Evolutionary conservation across 2,888 invertebrate genomes (phyloP).

Genomic region (Epinotia ramella): DNA sequence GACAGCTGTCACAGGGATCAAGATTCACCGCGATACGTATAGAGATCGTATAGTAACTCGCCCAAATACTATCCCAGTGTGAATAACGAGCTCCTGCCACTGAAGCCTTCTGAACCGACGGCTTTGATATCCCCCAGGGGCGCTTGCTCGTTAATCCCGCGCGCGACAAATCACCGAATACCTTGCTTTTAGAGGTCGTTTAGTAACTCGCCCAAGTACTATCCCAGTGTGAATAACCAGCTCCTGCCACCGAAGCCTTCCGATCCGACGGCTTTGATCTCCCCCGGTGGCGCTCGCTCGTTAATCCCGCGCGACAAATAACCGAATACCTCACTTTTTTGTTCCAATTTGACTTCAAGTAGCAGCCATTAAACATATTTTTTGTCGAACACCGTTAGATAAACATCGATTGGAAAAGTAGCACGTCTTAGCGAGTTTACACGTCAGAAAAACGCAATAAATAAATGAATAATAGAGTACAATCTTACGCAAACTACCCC

Average conservation of each 20-base stretch:
- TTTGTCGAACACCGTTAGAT: background rate
- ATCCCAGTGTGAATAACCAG: constrained; percentile 20
- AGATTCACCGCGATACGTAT: no score
- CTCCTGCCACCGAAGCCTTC: constrained; percentile 54
- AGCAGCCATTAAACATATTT: constrained; percentile 1
- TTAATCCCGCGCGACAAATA: constrained; percentile 73
- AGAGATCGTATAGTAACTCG: constrained; percentile 36
- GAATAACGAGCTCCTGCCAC: constrained; percentile 38
- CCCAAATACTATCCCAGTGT: constrained; percentile 37
- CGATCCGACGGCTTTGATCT: constrained; percentile 73
- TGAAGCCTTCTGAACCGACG: constrained; percentile 61
- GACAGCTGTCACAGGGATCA: no score
- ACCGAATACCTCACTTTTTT: constrained; percentile 52
- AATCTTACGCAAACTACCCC: no score
- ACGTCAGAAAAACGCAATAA: background rate
- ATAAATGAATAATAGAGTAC: no score
- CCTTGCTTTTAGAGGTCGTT: background rate
- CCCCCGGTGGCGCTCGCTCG: constrained; percentile 64
- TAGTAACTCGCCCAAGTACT: constrained; percentile 45
- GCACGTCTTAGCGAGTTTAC: no score
- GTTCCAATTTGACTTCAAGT: constrained; percentile 26
- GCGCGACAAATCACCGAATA: background rate
- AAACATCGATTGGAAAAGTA: background rate
- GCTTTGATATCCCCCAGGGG: constrained; percentile 76
- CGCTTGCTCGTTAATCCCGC: constrained; percentile 62